Evolutionary conservation across 1,140 invertebrate species (phyloP), one percentile per base, ranked within the genome.

Genomic region (Drosophila subpulchrella): DNA sequence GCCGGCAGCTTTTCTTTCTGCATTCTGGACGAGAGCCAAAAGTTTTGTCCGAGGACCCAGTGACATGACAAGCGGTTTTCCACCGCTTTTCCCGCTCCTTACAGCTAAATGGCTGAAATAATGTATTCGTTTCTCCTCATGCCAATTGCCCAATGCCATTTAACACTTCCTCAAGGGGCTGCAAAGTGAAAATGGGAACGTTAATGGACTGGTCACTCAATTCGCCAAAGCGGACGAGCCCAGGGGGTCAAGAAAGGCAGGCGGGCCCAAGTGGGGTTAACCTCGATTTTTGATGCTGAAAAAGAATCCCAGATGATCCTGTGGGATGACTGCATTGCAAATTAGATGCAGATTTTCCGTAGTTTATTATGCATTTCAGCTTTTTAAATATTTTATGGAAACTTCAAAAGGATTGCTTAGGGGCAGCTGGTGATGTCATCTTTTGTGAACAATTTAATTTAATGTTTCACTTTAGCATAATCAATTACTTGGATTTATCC

Each of bases 11-110:
- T 68, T 81, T 61, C 48, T 56, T 53, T 67, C 60, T 75, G 81
- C 81, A 80, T 58, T 74, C 75, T 84, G 81, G 77, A 60, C 51
- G 17, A 48, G 59, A 63, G 81, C 81, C 83, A 85, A 81, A 65
- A 68, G 41, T 73, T 76, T 80, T 67, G 46, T 65, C 61, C 58
- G 66, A 78, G 65, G 57, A 76, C 57, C 56, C 54, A 67, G 62
- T 67, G 73, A 76, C 73, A 75, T 75, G 73, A 75, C 73, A 66
- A 48, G 65, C 51, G 47, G 30, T 39, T 63, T 62, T 62, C 44
- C 30, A 30, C 60, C 72, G 36, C 38, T 30, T 39, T 11, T n/a
- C 36, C 30, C 46, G 13, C 44, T 36, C 39, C 39, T 20, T 47
- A n/a, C 38, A 42, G 44, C 66, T 72, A 72, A 72, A 72, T 71